These are phyloP conservation scores for Morone saxatilis DNA, from an alignment of 2,113 vertebrate species.

Conservation along the genomic window DNA sequence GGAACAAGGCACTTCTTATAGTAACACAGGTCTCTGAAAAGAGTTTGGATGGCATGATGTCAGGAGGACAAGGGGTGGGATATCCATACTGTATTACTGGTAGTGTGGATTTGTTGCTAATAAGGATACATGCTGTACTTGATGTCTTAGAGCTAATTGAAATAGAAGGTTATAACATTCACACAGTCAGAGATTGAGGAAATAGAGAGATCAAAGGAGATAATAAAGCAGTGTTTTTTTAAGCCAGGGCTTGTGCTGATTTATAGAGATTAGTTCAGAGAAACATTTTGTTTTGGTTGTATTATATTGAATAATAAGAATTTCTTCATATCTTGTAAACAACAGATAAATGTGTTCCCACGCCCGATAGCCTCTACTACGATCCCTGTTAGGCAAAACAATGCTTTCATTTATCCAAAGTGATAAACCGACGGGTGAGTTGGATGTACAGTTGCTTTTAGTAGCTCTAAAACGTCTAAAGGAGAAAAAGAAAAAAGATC, in stretches of 20 bases:
- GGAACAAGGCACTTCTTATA: not conserved
- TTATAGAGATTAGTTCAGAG: conserved; percentile 41
- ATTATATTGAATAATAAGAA: not conserved
- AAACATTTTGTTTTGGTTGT: conserved; percentile 17
- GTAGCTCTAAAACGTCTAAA: not conserved
- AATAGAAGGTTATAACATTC: conserved; percentile 8
- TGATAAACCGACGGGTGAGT: not conserved
- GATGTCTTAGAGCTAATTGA: conserved; percentile 6
- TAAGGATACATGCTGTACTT: not conserved
- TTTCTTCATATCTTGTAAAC: conserved; percentile 2
- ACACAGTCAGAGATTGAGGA: not conserved
- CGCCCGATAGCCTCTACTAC: not conserved
- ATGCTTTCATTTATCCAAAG: conserved; percentile 21
- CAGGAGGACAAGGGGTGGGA: not conserved
- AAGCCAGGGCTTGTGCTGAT: conserved; percentile 13
- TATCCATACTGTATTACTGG: not conserved
- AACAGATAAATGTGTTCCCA: conserved; percentile 25
- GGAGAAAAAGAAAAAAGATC: not conserved
- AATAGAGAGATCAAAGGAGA: conserved; percentile 13
- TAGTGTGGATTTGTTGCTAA: not conserved
- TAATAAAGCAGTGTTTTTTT: conserved; percentile 6
- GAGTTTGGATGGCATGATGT: not conserved
- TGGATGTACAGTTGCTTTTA: not conserved
- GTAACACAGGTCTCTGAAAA: not conserved
- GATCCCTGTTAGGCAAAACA: conserved; percentile 3